Conservation (phyloP, 64 coral and sea anemone species). For the Dendrophyllia cribrosa region DNA sequence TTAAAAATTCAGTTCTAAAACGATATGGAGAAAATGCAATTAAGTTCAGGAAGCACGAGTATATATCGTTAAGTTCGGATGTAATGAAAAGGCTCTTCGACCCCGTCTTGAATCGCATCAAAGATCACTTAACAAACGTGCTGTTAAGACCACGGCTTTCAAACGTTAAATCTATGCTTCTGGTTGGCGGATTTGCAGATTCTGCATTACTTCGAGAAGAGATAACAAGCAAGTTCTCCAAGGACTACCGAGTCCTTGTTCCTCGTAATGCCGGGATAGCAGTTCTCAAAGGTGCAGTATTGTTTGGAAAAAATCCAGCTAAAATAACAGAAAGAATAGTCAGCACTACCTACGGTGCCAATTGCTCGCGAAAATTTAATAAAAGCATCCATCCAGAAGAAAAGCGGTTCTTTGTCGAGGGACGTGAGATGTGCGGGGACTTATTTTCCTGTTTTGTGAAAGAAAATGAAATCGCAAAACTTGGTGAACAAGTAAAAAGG, state of each 20-base stretch:
- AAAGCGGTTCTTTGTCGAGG: background rate
- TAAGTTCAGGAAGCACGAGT: background rate
- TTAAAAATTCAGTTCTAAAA: background rate
- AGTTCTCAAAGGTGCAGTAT: conserved; percentile 13
- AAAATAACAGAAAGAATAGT: conserved; percentile 5
- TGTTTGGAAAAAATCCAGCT: background rate
- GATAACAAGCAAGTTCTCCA: background rate
- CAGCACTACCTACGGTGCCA: conserved; percentile 6
- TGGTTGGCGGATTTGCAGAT: conserved; percentile 4
- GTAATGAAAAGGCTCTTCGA: background rate
- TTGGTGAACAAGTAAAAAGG: background rate
- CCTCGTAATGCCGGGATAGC: conserved; percentile 1
- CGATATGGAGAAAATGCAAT: background rate
- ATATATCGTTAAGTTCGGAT: background rate
- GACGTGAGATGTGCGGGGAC: background rate
- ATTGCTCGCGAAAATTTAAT: background rate
- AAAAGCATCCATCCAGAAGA: background rate
- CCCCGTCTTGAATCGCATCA: background rate
- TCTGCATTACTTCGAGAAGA: background rate
- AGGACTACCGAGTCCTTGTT: background rate
- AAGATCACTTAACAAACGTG: background rate
- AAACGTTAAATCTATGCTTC: background rate
- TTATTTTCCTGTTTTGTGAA: conserved; percentile 3
- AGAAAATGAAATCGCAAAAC: background rate
- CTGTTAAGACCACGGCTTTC: background rate